These are phyloP conservation scores for Calameuta idolon DNA, from an alignment of 2,888 invertebrate genomes.

Conservation along the genomic window DNA sequence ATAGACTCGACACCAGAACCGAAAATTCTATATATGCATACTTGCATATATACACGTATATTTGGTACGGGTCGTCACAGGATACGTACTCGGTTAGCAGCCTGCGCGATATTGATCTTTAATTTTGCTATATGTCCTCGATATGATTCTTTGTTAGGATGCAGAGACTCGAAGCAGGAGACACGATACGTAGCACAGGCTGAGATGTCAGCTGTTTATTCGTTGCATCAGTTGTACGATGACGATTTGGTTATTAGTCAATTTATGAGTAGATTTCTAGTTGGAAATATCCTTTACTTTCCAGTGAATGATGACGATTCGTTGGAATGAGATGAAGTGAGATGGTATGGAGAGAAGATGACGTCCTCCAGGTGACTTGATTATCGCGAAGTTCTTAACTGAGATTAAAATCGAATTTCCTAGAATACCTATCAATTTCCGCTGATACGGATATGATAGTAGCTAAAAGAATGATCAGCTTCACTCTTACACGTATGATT, in stretches of 20 bases:
- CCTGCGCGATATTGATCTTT: neutral
- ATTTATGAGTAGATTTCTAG: neutral
- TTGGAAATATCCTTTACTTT: neutral
- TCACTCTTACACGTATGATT: neutral
- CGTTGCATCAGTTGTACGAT: neutral
- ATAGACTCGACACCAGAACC: neutral
- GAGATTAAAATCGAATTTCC: conserved; percentile 1
- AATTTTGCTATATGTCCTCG: neutral
- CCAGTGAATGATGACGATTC: neutral
- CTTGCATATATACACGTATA: neutral
- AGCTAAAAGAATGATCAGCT: conserved; percentile 2
- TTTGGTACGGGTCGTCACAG: neutral
- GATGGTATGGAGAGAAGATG: neutral
- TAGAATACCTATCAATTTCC: neutral
- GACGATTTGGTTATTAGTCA: neutral
- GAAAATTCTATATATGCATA: neutral
- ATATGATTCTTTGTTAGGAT: neutral
- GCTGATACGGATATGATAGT: neutral
- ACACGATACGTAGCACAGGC: neutral
- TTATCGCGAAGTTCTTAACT: neutral
- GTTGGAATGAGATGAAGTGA: neutral
- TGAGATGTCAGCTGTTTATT: neutral
- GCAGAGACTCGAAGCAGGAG: neutral
- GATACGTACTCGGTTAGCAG: neutral
- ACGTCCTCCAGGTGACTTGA: neutral